These are phyloP conservation scores for Strix aluco DNA, from an alignment of 2,113 vertebrate species.

Conservation along the genomic window DNA sequence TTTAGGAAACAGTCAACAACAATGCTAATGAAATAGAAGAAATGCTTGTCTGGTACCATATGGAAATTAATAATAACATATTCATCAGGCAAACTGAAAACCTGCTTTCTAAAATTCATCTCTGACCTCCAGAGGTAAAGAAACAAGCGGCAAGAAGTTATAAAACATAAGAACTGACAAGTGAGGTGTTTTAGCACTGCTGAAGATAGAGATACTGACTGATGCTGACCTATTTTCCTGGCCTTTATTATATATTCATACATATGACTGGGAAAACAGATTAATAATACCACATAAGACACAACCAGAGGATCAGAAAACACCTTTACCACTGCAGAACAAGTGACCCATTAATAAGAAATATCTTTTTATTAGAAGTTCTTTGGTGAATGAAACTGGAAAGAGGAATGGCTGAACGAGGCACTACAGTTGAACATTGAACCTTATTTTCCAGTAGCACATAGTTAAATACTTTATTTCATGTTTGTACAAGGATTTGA, in stretches of 20 bases:
- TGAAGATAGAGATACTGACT: background rate
- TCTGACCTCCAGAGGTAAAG: background rate
- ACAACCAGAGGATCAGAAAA: background rate
- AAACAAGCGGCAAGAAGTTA: background rate
- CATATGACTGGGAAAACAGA: background rate
- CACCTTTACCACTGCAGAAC: background rate
- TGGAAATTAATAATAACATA: background rate
- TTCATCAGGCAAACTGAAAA: background rate
- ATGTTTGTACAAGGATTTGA: conserved; percentile 27
- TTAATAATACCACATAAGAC: background rate
- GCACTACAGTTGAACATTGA: background rate
- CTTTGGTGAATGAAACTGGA: background rate
- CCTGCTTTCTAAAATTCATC: background rate
- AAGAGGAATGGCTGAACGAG: background rate
- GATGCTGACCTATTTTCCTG: conserved; percentile 18
- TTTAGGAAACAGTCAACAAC: background rate
- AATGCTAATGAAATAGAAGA: background rate
- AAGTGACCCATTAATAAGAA: background rate
- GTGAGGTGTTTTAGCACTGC: background rate
- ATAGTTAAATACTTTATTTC: conserved; percentile 35
- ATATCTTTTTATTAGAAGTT: background rate
- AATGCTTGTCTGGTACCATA: background rate
- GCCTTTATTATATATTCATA: background rate
- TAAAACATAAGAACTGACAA: background rate
- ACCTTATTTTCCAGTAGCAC: conserved; percentile 28